Evolutionary conservation across 1,140 invertebrate genomes (phyloP).

Genomic region (Meteorus sp.): DNA sequence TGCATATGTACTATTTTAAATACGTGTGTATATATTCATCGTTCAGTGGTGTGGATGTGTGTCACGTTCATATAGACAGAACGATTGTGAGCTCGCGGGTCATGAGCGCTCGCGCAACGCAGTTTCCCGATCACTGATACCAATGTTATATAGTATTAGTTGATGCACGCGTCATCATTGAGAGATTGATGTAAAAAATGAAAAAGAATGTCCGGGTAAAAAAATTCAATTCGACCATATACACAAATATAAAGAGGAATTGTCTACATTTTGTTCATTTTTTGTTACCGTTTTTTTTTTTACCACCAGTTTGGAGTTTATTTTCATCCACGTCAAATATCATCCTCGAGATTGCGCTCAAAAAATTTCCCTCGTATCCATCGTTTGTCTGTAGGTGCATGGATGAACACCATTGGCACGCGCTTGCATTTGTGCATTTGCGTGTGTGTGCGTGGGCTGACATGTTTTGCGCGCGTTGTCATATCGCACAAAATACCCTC

Average conservation of each 20-base stretch:
- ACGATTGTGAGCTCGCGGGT: background rate
- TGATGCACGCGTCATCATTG: background rate
- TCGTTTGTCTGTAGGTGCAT: slow-evolving; percentile 11
- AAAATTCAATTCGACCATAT: slow-evolving; percentile 1
- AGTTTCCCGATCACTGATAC: background rate
- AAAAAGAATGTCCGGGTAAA: too few species aligned
- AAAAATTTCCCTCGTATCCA: slow-evolving; percentile 12
- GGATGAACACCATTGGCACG: too few species aligned
- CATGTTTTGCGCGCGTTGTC: background rate
- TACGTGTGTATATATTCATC: too few species aligned
- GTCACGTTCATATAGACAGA: slow-evolving; percentile 4
- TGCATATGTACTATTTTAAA: too few species aligned
- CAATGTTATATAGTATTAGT: background rate
- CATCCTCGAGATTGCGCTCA: slow-evolving; percentile 25
- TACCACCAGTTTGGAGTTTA: slow-evolving; percentile 21
- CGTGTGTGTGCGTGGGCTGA: too few species aligned
- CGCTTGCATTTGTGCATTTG: too few species aligned
- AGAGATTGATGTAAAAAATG: background rate
- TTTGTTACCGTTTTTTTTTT: slow-evolving; percentile 10
- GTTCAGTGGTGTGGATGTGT: background rate
- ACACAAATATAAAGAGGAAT: too few species aligned
- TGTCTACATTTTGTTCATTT: too few species aligned
- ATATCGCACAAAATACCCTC: background rate
- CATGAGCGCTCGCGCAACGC: background rate
- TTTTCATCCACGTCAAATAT: slow-evolving; percentile 29